phyloP scores from a whole-genome alignment of 2,797 vertebrate species.

The Glyptemys insculpta region DNA sequence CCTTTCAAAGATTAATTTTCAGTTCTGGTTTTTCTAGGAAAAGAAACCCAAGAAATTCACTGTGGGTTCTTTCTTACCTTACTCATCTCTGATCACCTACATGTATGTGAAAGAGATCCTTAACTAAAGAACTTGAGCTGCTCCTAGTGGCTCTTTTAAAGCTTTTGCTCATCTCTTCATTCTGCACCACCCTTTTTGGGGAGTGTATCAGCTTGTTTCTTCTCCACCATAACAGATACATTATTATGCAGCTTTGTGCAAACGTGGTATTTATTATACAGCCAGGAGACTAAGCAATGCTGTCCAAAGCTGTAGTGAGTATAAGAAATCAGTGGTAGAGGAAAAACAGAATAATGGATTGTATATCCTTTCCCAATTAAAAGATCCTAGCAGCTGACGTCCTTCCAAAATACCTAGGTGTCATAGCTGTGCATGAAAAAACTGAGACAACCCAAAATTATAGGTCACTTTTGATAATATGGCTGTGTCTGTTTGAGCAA shows the following conservation, averaged over 20 bases:
- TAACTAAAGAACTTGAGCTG: neutral
- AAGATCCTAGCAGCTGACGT: neutral
- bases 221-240: neutral
- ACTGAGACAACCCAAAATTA: neutral
- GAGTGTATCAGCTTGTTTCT: neutral
- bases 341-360: neutral
- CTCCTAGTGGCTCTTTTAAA: neutral
- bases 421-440: neutral
- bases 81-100: neutral
- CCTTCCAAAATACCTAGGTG: neutral
- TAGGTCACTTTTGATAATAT: neutral
- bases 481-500: neutral
- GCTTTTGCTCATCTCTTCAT: neutral
- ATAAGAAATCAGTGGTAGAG: neutral
- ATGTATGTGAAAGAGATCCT: neutral
- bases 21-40: neutral
- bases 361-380: neutral
- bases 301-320: neutral
- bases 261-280: neutral
- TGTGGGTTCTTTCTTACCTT: neutral
- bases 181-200: neutral
- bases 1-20: neutral
- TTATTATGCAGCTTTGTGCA: neutral
- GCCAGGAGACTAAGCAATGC: neutral
- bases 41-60: neutral